A percentile compares a stretch with the other conserved stretches of the same genome.
phyloP scores from a whole-genome alignment of 1,140 invertebrate genomes.

The Drosophila athabasca region DNA sequence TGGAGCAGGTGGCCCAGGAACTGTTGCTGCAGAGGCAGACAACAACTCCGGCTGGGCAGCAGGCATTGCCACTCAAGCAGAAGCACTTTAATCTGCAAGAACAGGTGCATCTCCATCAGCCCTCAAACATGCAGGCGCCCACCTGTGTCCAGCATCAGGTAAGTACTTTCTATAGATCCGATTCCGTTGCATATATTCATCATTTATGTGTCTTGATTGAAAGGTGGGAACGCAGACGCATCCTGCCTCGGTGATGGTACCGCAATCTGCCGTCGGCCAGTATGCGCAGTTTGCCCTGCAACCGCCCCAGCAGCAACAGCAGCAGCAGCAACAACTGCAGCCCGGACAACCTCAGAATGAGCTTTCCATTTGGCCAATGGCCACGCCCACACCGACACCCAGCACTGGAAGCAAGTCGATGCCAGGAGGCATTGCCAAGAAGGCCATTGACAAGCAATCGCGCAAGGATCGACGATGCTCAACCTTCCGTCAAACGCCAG shows the following conservation, averaged over 20 bases:
- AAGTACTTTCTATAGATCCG: not conserved
- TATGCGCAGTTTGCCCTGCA: slow-evolving; percentile 64
- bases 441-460: slow-evolving; percentile 80
- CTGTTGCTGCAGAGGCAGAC: slow-evolving; percentile 68
- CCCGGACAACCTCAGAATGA: slow-evolving; percentile 55
- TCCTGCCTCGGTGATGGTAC: slow-evolving; percentile 77
- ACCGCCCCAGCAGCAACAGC: slow-evolving; percentile 58
- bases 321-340: slow-evolving; percentile 56
- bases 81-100: slow-evolving; percentile 73
- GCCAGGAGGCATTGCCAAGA: slow-evolving; percentile 83
- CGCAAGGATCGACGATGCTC: slow-evolving; percentile 80
- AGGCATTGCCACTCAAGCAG: slow-evolving; percentile 81
- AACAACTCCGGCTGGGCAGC: not conserved
- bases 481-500: slow-evolving; percentile 83
- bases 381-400: slow-evolving; percentile 57
- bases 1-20: slow-evolving; percentile 77
- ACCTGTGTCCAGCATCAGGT: slow-evolving; percentile 81
- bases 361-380: slow-evolving; percentile 84
- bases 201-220: slow-evolving; percentile 79
- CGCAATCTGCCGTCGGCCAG: slow-evolving; percentile 55
- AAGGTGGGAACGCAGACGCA: slow-evolving; percentile 86
- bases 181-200: not conserved
- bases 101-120: slow-evolving; percentile 82
- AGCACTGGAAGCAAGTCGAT: slow-evolving; percentile 67
- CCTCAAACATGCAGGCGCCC: slow-evolving; percentile 66